Evolutionary conservation across 2,888 invertebrate genomes (phyloP), one percentile per base, ranked within the genome.

Genomic region (Xiphydria camelus): DNA sequence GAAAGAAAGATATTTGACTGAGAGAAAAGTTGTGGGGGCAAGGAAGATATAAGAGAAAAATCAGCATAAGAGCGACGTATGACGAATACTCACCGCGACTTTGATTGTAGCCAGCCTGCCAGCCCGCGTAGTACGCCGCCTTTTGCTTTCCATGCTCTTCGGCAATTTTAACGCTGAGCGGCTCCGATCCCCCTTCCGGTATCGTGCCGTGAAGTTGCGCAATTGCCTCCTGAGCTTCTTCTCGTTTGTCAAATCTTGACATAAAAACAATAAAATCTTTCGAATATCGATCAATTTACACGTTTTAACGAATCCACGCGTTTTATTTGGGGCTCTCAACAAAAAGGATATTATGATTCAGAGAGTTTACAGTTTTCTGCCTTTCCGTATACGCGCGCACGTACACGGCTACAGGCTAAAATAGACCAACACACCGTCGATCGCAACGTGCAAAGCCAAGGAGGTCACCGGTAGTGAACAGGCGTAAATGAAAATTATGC

Each of bases 211-310:
- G 91, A 57, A 95, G 78, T 52, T 87, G 86, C 34, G 86, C 84
- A 67, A 94, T 94, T 47, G 95, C 94, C 59, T 89, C 88, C 69
- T 92, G 90, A 14, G 95, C 94, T 75, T 94, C 91, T 69, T 91
- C 89, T 43, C 91, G 84, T 66, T 89, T 89, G 63, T 92, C 90
- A 73, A 82, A 95, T 76, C 92, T 91, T 49, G 38, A 18, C 9
- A 35, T 41, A 36, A 19, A 37, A 47, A 54, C 44, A 47, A 35
- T 41, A 14, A 38, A 19, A 6, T n/a, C n/a, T n/a, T n/a, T n/a
- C n/a, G n/a, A n/a, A n/a, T n/a, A n/a, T n/a, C n/a, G n/a, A n/a
- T n/a, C n/a, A n/a, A n/a, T n/a, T n/a, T n/a, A n/a, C n/a, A n/a
- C n/a, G n/a, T n/a, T n/a, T n/a, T n/a, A n/a, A n/a, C n/a, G n/a